Conservation (phyloP, 2,797 vertebrate genomes). For the Prionace glauca region DNA sequence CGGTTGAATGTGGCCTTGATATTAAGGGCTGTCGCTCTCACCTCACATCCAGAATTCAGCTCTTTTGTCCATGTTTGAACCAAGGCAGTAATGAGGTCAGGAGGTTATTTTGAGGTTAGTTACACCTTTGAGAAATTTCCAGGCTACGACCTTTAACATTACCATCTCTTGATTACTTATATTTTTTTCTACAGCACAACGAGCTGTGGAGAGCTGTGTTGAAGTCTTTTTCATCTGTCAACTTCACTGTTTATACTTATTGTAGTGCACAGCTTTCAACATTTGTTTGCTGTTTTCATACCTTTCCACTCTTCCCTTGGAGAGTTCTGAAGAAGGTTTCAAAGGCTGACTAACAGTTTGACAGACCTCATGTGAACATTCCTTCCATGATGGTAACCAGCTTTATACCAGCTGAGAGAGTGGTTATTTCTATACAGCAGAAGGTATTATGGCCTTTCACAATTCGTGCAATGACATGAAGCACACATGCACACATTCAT, state of each 20-base stretch:
- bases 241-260: not conserved
- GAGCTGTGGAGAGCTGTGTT: not conserved
- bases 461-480: not conserved
- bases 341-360: not conserved
- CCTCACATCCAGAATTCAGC: too few relatives aligned
- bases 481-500: not conserved
- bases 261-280: not conserved
- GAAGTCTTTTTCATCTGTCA: not conserved
- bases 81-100: too few relatives aligned
- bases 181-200: not conserved
- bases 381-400: not conserved
- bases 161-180: not conserved
- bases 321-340: not conserved
- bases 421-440: not conserved
- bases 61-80: too few relatives aligned
- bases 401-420: not conserved
- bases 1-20: too few relatives aligned
- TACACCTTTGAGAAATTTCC: not conserved
- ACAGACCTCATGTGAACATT: not conserved
- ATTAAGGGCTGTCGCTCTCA: too few relatives aligned
- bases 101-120: too few relatives aligned
- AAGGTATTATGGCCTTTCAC: not conserved
- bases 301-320: not conserved
- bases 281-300: not conserved
- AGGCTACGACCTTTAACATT: not conserved